Conservation (phyloP, 2,113 vertebrate genomes). For the Gracilinanus agilis region DNA sequence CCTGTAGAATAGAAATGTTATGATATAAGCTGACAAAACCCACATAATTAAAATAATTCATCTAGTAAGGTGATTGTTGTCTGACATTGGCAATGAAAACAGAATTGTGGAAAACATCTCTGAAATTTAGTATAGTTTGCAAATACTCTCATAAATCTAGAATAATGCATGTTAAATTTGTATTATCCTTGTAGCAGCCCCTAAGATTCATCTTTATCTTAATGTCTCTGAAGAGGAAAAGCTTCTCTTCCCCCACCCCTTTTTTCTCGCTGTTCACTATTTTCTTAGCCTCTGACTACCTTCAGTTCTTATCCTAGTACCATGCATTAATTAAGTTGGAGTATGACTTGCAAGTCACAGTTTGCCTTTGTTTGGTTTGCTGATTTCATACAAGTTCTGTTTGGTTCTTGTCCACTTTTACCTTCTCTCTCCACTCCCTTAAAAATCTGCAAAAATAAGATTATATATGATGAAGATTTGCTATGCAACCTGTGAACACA, state of each 20-base stretch:
- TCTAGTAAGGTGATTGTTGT: not conserved
- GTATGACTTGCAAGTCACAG: constrained; percentile 43
- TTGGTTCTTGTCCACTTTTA: constrained; percentile 43
- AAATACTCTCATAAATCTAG: constrained; percentile 19
- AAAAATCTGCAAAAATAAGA: constrained; percentile 39
- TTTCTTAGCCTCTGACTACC: constrained; percentile 43
- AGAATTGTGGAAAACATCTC: not conserved
- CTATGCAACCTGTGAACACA: not conserved
- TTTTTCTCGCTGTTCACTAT: not conserved
- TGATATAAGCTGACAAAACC: constrained; percentile 1
- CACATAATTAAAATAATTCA: not conserved
- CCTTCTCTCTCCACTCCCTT: constrained; percentile 30
- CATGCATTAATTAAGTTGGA: constrained; percentile 47
- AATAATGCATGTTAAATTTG: constrained; percentile 15
- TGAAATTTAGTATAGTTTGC: not conserved
- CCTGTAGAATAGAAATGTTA: not conserved
- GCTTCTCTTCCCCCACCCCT: not conserved
- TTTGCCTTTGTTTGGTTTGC: constrained; percentile 52
- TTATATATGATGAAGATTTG: constrained; percentile 21
- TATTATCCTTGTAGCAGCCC: not conserved
- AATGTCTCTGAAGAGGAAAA: constrained; percentile 38
- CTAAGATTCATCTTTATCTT: constrained; percentile 47
- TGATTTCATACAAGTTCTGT: constrained; percentile 50
- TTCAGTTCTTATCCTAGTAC: not conserved
- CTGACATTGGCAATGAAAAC: not conserved